Evolutionary conservation across 2,113 vertebrate genomes (phyloP).

Genomic region (Hirundichthys speculiger): DNA sequence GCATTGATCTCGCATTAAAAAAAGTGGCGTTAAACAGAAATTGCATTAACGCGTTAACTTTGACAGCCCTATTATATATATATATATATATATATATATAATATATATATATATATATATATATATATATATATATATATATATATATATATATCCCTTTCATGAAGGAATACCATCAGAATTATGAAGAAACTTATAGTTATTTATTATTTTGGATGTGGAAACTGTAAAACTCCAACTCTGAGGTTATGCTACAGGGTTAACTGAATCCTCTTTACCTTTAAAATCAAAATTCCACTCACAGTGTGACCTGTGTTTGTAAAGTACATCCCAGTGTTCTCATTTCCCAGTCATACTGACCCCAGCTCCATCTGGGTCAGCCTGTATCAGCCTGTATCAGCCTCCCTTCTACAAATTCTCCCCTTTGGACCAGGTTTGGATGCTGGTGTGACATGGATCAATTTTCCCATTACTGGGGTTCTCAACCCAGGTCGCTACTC

Average conservation of each 20-base stretch:
- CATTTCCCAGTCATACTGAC: background rate
- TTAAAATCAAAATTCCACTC: background rate
- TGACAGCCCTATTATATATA: no score
- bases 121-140: constrained; percentile 5
- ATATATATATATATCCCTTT: constrained; percentile 5
- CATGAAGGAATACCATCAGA: background rate
- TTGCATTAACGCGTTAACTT: no score
- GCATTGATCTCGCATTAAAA: no score
- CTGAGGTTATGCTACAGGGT: background rate
- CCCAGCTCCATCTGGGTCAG: background rate
- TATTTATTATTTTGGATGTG: background rate
- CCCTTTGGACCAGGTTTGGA: background rate
- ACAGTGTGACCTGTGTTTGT: background rate
- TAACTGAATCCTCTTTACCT: background rate
- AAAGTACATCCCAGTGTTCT: background rate
- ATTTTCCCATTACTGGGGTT: background rate
- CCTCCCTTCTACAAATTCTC: background rate
- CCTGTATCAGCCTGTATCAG: background rate
- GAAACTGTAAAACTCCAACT: background rate
- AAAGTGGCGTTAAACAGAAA: no score
- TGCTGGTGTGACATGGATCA: background rate
- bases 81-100: no score
- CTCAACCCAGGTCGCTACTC: background rate
- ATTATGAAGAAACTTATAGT: background rate
- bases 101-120: constrained; percentile 2